A percentile compares a stretch with the other conserved stretches of the same genome.
Conservation (phyloP, 2,113 vertebrate genomes). For the Mungos mungo region DNA sequence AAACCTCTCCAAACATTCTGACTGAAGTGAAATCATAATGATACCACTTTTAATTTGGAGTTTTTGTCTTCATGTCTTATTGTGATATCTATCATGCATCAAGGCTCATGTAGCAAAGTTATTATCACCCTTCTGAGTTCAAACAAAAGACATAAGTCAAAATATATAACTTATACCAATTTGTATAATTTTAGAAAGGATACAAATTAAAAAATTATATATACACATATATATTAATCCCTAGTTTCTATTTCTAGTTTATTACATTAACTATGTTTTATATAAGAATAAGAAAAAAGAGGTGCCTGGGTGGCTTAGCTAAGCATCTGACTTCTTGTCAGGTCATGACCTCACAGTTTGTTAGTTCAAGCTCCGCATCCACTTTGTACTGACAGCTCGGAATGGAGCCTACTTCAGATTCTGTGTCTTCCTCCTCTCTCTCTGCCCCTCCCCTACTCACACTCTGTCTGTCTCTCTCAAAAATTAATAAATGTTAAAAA, state of each 20-base stretch:
- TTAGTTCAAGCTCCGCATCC: fast-evolving
- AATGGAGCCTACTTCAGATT: no score
- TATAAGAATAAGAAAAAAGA: neutral
- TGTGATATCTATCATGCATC: neutral
- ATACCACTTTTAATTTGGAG: neutral
- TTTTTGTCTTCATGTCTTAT: neutral
- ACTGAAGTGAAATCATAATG: neutral
- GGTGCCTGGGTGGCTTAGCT: no score
- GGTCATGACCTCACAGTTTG: no score
- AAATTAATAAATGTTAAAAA: neutral
- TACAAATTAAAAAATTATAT: neutral
- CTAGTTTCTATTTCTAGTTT: neutral
- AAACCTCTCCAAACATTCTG: neutral
- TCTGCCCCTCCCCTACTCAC: no score
- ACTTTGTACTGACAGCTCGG: no score
- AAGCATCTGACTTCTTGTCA: no score
- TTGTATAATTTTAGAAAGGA: neutral
- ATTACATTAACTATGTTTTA: neutral
- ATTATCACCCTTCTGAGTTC: neutral
- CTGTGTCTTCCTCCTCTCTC: no score
- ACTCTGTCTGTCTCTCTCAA: no score
- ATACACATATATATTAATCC: neutral
- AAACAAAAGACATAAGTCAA: neutral
- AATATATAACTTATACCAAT: neutral
- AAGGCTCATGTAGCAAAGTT: neutral